These are phyloP conservation scores for Crambe crambe DNA, from an alignment of 37 sponge, comb jelly and placozoan genomes.

Conservation along the genomic window DNA sequence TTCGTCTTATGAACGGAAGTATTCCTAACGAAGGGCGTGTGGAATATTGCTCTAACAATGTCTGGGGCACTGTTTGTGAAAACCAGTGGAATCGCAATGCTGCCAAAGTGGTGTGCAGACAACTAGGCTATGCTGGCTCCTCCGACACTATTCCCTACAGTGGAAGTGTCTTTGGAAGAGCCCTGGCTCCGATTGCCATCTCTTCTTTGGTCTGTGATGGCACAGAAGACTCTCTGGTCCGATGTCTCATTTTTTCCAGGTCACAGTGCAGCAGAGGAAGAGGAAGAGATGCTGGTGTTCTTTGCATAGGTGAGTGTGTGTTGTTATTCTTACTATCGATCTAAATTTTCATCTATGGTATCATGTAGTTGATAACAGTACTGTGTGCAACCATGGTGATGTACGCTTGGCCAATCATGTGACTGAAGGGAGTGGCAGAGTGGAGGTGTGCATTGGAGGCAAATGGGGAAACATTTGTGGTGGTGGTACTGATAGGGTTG, in stretches of 20 bases:
- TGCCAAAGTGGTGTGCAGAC: slow-evolving; percentile 28
- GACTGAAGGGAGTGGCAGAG: background rate
- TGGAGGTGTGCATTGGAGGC: slow-evolving; percentile 18
- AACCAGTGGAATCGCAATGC: slow-evolving; percentile 1
- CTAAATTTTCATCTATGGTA: background rate
- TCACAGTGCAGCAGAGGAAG: background rate
- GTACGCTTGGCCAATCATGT: slow-evolving; percentile 5
- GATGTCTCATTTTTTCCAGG: slow-evolving; percentile 1
- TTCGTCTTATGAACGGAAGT: slow-evolving; percentile 9
- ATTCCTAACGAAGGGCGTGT: slow-evolving; percentile 18
- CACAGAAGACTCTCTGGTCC: background rate
- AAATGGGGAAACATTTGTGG: slow-evolving; percentile 40
- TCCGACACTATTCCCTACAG: slow-evolving; percentile 1
- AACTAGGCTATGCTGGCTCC: slow-evolving; percentile 10
- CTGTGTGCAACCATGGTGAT: slow-evolving; percentile 11
- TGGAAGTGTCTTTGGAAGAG: slow-evolving; percentile 1
- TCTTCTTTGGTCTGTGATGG: slow-evolving; percentile 20
- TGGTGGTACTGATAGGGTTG: slow-evolving; percentile 3
- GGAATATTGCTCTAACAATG: background rate
- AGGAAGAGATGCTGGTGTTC: slow-evolving; percentile 33
- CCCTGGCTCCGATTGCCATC: background rate
- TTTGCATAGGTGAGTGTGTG: slow-evolving; percentile 29
- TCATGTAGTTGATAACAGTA: background rate
- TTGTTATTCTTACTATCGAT: background rate
- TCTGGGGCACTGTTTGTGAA: slow-evolving; percentile 40